phyloP scores from a whole-genome alignment of 2,113 vertebrate species.

The Indicator indicator region DNA sequence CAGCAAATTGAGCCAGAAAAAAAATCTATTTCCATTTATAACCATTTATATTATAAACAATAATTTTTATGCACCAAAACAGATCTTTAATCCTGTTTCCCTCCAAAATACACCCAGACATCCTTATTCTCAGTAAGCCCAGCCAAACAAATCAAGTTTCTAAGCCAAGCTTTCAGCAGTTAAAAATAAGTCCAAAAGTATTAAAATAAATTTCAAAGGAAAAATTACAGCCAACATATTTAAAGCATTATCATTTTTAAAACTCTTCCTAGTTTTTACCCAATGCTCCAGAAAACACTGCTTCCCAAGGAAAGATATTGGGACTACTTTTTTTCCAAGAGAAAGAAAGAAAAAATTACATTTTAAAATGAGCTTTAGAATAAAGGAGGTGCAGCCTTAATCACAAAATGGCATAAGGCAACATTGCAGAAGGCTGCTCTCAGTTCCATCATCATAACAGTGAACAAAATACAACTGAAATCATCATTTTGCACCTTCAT shows the following conservation, averaged over 20 bases:
- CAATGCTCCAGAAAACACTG: neutral
- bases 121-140: neutral
- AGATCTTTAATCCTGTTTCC: conserved; percentile 13
- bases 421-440: neutral
- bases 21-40: conserved; percentile 30
- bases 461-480: neutral
- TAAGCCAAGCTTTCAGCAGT: neutral
- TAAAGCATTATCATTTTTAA: neutral
- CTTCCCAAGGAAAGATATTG: neutral
- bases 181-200: conserved; percentile 9
- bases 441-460: neutral
- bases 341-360: neutral
- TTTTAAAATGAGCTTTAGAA: neutral
- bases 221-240: neutral
- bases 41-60: conserved; percentile 16
- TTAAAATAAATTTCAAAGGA: neutral
- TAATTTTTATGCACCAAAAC: conserved; percentile 3
- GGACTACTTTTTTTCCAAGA: neutral
- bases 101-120: conserved; percentile 35
- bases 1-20: conserved; percentile 15
- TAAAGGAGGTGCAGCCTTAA: neutral
- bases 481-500: neutral
- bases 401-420: neutral
- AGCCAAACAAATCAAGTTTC: conserved; percentile 37
- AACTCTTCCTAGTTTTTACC: neutral